Percentiles rank a stretch among this genome's conserved stretches.
phyloP scores from a whole-genome alignment of 2,888 invertebrate species.

The Amphiduros pacificus region DNA sequence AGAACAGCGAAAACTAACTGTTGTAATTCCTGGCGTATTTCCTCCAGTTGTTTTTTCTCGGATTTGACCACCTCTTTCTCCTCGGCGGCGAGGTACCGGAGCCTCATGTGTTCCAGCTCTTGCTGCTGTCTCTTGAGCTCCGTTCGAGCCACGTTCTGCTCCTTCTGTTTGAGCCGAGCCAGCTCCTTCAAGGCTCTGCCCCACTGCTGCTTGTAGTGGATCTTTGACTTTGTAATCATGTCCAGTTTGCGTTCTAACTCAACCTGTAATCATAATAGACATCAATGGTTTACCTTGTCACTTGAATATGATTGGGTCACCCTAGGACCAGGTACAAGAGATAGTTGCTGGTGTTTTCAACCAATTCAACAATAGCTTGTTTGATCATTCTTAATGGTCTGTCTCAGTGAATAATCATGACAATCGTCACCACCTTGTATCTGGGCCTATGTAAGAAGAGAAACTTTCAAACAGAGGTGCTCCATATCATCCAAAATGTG shows the following conservation, averaged over 20 bases:
- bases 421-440: no score
- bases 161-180: slow-evolving; percentile 55
- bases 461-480: no score
- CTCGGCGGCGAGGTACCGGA: slow-evolving; percentile 57
- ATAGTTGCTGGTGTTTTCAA: no score
- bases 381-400: no score
- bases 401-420: no score
- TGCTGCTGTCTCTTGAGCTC: slow-evolving; percentile 32
- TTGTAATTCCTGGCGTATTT: slow-evolving; percentile 55
- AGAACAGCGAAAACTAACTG: slow-evolving; percentile 38
- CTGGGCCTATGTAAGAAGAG: no score
- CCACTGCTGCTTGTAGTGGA: slow-evolving; percentile 62
- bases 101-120: slow-evolving; percentile 58
- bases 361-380: no score
- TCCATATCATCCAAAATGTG: no score
- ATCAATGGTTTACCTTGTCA: no score
- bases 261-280: no score
- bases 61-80: slow-evolving; percentile 55
- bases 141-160: slow-evolving; percentile 50
- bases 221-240: slow-evolving; percentile 55
- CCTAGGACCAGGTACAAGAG: no score
- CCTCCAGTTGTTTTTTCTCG: slow-evolving; percentile 53
- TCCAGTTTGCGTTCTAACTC: slow-evolving; percentile 59
- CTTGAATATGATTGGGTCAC: no score
- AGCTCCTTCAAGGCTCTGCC: slow-evolving; percentile 59